Evolutionary conservation across 2,797 vertebrate genomes (phyloP), one percentile per base, ranked within the genome.

Genomic region (Alectoris magna): DNA sequence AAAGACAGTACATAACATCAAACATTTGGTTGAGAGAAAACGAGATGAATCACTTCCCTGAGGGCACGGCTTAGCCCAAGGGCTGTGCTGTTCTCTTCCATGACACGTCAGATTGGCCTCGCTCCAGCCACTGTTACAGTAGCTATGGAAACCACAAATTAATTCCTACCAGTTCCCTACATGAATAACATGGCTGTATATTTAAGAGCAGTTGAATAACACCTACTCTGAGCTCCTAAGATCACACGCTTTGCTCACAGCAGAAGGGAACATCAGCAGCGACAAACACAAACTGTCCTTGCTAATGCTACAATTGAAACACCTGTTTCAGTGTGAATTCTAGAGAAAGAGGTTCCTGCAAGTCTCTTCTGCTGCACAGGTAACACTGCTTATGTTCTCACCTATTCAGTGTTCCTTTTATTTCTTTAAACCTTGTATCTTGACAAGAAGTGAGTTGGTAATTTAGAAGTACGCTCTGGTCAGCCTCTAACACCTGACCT

Each of bases 71-170:
- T 92, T 84, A 78, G 59, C 89, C 75, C 0, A 0, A 15, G 81
- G 60, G 22, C 55, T 87, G 84, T 11, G 1, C 68, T 87, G 85
- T 93, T 93, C 92, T 62, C 80, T 90, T 91, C 91, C 87, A 95
- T 88, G 88, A 94, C 78, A 90, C 8, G 10, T 81, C 63, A 72
- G 41, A 38, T 53, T 95, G 87, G 93, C 95, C 67, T 43, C 31
- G 76, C 51, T 91, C 94, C 93, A 95, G 89, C 67, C 0, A 67
- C 84, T 69, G 13, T 22, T 90, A 51, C 55, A 6, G 91, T 80
- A 91, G 82, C 93, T 81, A 96, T 85, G 36, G 88, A 85, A 94
- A 96, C 90, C 5, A 10, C 75, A 85, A 83, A 93, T 75, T 89
- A 93, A 91, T 92, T 92, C 91, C 79, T 91, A 55, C 73, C 76